phyloP scores from a whole-genome alignment of 2,113 vertebrate species.

The Cnemophilus loriae region DNA sequence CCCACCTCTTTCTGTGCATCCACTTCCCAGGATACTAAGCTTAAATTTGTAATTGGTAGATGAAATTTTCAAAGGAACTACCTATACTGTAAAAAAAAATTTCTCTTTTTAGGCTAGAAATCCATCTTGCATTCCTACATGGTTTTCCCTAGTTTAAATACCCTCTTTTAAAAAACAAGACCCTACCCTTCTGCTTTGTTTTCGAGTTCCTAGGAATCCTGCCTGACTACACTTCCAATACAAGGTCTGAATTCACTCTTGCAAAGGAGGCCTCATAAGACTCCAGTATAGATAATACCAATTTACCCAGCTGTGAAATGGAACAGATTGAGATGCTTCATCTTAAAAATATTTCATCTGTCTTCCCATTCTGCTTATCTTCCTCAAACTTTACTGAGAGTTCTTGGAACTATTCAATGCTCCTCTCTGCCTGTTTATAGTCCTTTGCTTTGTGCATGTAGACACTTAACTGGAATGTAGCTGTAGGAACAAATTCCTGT shows the following conservation, averaged over 20 bases:
- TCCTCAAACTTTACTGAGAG: neutral
- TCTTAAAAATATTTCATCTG: neutral
- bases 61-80: neutral
- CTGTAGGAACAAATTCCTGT: neutral
- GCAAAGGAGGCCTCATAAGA: neutral
- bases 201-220: neutral
- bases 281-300: neutral
- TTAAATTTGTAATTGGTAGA: neutral
- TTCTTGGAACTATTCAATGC: neutral
- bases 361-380: neutral
- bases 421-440: neutral
- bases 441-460: neutral
- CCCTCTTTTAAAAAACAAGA: neutral
- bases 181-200: neutral
- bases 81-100: neutral
- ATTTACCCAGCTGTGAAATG: neutral
- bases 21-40: neutral
- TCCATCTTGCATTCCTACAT: neutral
- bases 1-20: neutral
- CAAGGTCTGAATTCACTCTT: neutral
- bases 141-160: neutral
- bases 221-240: neutral
- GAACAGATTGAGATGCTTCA: neutral
- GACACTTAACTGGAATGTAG: neutral
- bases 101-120: neutral